phyloP scores from a whole-genome alignment of 2,113 vertebrate species.

The Oncorhynchus nerka region DNA sequence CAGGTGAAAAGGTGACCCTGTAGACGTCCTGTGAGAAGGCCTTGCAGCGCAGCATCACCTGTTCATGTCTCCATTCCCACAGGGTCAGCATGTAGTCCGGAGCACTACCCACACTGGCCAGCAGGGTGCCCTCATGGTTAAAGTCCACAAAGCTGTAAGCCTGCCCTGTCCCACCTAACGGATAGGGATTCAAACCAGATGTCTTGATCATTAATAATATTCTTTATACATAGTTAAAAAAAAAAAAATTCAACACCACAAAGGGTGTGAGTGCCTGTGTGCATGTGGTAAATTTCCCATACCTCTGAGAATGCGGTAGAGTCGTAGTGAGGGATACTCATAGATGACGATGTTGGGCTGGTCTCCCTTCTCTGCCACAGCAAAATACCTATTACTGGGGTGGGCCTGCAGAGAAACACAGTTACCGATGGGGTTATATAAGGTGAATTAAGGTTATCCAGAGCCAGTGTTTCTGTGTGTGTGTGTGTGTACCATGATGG shows the following conservation, averaged over 20 bases:
- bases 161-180: conserved; percentile 81
- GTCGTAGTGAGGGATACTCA: conserved; percentile 82
- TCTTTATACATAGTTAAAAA: background rate
- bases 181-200: background rate
- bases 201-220: background rate
- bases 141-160: conserved; percentile 84
- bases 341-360: conserved; percentile 86
- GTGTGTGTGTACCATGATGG: conserved; percentile 74
- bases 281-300: background rate
- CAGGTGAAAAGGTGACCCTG: conserved; percentile 85
- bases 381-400: conserved; percentile 79
- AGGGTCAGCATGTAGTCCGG: conserved; percentile 89
- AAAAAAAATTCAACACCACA: background rate
- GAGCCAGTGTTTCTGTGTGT: background rate
- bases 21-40: conserved; percentile 90
- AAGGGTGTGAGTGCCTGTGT: background rate
- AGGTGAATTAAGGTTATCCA: background rate
- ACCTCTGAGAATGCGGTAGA: conserved; percentile 86
- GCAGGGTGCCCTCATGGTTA: conserved; percentile 76
- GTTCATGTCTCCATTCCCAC: conserved; percentile 91
- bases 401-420: conserved; percentile 76
- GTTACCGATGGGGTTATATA: background rate
- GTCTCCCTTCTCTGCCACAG: conserved; percentile 87
- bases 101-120: conserved; percentile 83
- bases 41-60: conserved; percentile 81